Percentiles rank a stretch among this genome's conserved stretches.
These are phyloP conservation scores for Dipus sagitta DNA, from an alignment of 2,797 vertebrate genomes.

Conservation along the genomic window DNA sequence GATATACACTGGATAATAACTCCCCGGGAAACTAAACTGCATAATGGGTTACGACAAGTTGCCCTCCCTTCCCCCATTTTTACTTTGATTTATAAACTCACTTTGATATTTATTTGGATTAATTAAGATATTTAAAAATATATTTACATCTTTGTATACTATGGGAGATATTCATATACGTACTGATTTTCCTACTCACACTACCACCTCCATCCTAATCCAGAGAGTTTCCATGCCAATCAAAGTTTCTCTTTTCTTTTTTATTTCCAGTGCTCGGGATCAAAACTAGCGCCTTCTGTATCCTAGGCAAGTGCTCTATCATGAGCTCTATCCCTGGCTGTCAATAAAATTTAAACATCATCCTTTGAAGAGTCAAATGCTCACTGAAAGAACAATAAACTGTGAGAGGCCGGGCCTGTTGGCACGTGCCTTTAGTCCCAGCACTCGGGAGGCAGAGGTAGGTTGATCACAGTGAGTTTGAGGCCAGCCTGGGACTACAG, in stretches of 20 bases:
- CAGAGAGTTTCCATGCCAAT: conserved; percentile 13
- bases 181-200: conserved; percentile 12
- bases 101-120: conserved; percentile 33
- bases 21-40: conserved; percentile 7
- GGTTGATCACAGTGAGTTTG: no score
- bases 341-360: not conserved
- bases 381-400: not conserved
- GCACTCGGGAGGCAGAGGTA: no score
- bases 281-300: not conserved
- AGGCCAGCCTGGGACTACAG: no score
- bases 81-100: conserved; percentile 52
- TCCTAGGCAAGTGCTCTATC: not conserved
- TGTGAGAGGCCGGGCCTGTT: no score
- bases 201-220: not conserved
- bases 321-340: not conserved
- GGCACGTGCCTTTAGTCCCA: no score
- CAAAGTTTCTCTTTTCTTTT: not conserved
- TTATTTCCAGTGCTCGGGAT: not conserved
- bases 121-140: not conserved
- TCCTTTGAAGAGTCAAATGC: conserved; percentile 32
- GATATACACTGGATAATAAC: not conserved
- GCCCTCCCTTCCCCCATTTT: not conserved
- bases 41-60: not conserved
- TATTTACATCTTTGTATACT: conserved; percentile 34
- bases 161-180: conserved; percentile 43